Percentiles rank a stretch among this genome's conserved stretches.
These are phyloP conservation scores for Lucifuga dentata DNA, from an alignment of 2,113 vertebrate species.

Conservation along the genomic window DNA sequence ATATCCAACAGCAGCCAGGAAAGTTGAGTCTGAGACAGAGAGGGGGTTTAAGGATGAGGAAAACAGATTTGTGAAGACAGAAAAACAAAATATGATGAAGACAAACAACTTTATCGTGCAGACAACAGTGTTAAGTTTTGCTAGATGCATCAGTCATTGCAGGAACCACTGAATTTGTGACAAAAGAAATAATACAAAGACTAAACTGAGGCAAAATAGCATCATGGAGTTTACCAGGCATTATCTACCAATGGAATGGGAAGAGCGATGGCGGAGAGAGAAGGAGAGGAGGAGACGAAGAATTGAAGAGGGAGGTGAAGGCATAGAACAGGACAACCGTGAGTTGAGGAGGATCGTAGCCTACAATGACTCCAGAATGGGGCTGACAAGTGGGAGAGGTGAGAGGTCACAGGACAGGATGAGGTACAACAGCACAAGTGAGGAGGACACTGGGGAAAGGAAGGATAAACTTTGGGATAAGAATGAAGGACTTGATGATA, in stretches of 20 bases:
- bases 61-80: background rate
- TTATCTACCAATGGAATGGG: slow-evolving; percentile 76
- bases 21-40: slow-evolving; percentile 11
- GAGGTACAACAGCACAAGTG: background rate
- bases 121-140: background rate
- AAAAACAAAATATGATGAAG: background rate
- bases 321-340: slow-evolving; percentile 61
- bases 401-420: slow-evolving; percentile 3
- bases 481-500: background rate
- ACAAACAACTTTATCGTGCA: background rate
- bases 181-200: too few relatives aligned
- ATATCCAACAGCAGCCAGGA: slow-evolving; percentile 17
- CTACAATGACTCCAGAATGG: slow-evolving; percentile 77
- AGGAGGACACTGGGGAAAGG: background rate
- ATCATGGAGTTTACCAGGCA: slow-evolving; percentile 69
- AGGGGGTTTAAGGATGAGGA: background rate
- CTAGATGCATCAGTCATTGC: background rate
- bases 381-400: slow-evolving; percentile 23
- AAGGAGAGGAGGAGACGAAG: slow-evolving; percentile 74
- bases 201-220: background rate
- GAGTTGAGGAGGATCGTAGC: slow-evolving; percentile 76
- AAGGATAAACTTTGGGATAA: background rate
- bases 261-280: slow-evolving; percentile 79
- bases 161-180: background rate
- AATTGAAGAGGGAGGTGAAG: slow-evolving; percentile 74